Percentiles rank a stretch among this genome's conserved stretches.
Conservation (phyloP, 2,888 invertebrate species). For the Strigamia maritima region DNA sequence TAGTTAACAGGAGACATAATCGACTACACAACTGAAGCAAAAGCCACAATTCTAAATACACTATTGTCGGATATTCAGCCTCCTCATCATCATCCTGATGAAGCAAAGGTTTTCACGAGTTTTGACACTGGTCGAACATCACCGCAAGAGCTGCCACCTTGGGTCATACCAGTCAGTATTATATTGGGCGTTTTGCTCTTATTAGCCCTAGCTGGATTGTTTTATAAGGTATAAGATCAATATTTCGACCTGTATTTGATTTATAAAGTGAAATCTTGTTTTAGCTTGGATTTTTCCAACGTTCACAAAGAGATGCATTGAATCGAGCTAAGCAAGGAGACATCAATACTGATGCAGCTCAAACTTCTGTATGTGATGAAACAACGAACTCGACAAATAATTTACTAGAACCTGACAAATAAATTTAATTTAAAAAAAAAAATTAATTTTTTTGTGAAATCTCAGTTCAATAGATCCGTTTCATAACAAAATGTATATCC, state of each 20-base stretch:
- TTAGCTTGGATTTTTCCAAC: neutral
- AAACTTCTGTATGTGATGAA: neutral
- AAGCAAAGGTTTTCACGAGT: neutral
- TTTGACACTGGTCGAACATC: neutral
- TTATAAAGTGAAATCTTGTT: neutral
- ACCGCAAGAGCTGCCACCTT: neutral
- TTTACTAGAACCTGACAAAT: neutral
- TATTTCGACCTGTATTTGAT: neutral
- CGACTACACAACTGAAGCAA: neutral
- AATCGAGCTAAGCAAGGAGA: neutral
- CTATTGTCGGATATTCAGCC: neutral
- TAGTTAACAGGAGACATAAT: neutral
- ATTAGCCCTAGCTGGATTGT: neutral
- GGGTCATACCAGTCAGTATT: constrained; percentile 2
- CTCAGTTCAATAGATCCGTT: no score
- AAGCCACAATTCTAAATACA: neutral
- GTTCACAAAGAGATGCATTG: neutral
- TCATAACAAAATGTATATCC: no score
- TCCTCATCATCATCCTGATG: neutral
- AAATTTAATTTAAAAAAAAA: neutral
- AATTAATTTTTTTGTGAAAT: no score
- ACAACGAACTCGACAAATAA: neutral
- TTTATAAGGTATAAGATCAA: neutral
- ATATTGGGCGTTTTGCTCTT: neutral
- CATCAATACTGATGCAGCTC: neutral